A percentile compares a stretch with the other conserved stretches of the same genome.
Evolutionary conservation across 2,113 vertebrate species (phyloP).

Genomic region (Tapirus terrestris): DNA sequence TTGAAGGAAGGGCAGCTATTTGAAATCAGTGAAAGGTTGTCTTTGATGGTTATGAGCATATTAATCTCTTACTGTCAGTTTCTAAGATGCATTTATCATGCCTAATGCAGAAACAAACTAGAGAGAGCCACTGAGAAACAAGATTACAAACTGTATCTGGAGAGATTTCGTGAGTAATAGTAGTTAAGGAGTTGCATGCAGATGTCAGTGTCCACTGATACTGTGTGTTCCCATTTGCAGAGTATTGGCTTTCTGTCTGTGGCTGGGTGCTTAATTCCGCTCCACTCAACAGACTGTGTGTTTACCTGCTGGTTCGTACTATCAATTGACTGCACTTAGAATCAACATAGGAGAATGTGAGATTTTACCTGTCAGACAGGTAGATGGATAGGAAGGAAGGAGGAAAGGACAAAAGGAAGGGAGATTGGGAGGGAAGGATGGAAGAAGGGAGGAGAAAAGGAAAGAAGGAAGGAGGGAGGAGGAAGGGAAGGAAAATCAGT

Average conservation of each 20-base stretch:
- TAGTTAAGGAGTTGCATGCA: constrained; percentile 74
- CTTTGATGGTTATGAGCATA: constrained; percentile 51
- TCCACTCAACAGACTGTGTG: constrained; percentile 77
- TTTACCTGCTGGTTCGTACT: constrained; percentile 77
- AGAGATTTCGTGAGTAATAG: constrained; percentile 72
- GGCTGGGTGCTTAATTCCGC: constrained; percentile 74
- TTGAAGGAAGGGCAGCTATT: constrained; percentile 37
- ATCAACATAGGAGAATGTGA: constrained; percentile 53
- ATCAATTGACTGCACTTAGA: constrained; percentile 80
- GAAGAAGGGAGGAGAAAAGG: background rate
- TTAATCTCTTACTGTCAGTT: constrained; percentile 75
- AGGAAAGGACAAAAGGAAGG: background rate
- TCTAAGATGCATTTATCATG: constrained; percentile 78
- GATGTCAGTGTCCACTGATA: constrained; percentile 69
- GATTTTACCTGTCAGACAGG: constrained; percentile 61
- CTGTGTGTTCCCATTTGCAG: constrained; percentile 75
- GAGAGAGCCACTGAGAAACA: constrained; percentile 71
- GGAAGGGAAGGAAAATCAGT: background rate
- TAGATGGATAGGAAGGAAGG: background rate
- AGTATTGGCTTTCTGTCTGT: constrained; percentile 85
- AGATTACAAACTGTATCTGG: constrained; percentile 76
- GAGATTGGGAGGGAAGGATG: background rate
- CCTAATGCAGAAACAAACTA: constrained; percentile 78
- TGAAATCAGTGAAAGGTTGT: constrained; percentile 66
- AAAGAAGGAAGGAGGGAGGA: background rate